These are phyloP conservation scores for Ascidia mentula DNA, from an alignment of 23 tunicate species.

Conservation along the genomic window DNA sequence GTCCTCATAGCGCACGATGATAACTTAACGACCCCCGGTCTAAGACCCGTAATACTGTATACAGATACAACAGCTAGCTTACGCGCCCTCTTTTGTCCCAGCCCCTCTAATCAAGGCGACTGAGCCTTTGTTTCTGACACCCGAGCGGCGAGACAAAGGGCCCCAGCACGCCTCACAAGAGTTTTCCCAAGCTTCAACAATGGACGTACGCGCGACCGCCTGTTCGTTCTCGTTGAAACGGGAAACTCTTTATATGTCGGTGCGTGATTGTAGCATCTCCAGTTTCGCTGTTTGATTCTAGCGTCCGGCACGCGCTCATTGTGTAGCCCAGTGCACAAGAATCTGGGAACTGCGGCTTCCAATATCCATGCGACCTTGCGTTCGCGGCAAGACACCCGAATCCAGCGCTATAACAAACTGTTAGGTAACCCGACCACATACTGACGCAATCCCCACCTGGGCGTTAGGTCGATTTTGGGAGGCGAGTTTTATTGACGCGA, in stretches of 20 bases:
- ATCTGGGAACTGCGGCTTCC: neutral
- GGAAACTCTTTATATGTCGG: constrained; percentile 7
- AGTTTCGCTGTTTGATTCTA: constrained; percentile 1
- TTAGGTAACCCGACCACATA: neutral
- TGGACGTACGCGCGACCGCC: constrained; percentile 12
- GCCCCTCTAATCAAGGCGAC: neutral
- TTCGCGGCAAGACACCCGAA: neutral
- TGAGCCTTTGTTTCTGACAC: constrained; percentile 4
- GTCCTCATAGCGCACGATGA: too few species aligned
- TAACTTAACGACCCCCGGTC: too few species aligned
- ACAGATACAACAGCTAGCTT: neutral
- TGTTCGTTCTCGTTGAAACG: neutral
- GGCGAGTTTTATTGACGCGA: neutral
- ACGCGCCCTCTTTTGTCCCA: neutral
- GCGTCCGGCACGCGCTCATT: constrained; percentile 6
- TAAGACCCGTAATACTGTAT: constrained; percentile 7
- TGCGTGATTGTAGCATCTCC: neutral
- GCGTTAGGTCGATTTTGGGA: neutral
- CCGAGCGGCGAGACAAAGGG: neutral
- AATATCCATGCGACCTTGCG: constrained; percentile 6
- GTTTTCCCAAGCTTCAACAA: constrained; percentile 1
- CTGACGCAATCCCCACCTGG: neutral
- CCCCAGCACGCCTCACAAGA: constrained; percentile 4
- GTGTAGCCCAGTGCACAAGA: neutral
- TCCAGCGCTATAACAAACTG: neutral